Percentiles rank a stretch among this genome's conserved stretches.
Evolutionary conservation across 2,888 invertebrate species (phyloP).

Genomic region (Gymnoscelis rufifasciata): DNA sequence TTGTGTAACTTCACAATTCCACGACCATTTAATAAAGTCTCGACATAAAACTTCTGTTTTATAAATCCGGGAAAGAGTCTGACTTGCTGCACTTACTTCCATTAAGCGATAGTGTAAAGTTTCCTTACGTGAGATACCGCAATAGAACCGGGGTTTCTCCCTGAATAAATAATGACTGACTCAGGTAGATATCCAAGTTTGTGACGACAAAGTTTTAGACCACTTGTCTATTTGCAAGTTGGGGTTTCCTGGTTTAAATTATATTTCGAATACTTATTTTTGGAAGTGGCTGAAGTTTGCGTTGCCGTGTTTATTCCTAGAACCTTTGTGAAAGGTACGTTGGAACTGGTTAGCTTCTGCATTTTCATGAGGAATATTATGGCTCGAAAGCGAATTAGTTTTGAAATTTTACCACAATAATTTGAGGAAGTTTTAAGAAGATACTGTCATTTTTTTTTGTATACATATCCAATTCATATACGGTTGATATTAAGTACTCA

Average conservation of each 20-base stretch:
- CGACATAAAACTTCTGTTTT: slow-evolving; percentile 5
- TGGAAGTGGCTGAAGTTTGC: not conserved
- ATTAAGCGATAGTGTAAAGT: slow-evolving; percentile 52
- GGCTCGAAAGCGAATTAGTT: too few species aligned
- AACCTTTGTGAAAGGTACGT: too few species aligned
- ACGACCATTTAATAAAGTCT: slow-evolving; percentile 5
- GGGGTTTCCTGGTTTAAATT: slow-evolving; percentile 16
- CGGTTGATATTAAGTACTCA: too few species aligned
- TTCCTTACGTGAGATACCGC: slow-evolving; percentile 43
- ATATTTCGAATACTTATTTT: slow-evolving; percentile 15
- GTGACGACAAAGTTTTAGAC: slow-evolving; percentile 30
- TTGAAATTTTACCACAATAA: too few species aligned
- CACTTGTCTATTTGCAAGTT: slow-evolving; percentile 24
- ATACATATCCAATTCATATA: too few species aligned
- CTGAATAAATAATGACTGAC: slow-evolving; percentile 54
- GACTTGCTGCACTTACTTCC: slow-evolving; percentile 25
- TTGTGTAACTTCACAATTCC: slow-evolving; percentile 1
- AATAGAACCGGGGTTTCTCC: slow-evolving; percentile 46
- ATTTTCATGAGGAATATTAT: too few species aligned
- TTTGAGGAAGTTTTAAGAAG: too few species aligned
- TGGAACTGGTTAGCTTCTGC: too few species aligned
- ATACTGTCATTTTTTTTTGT: too few species aligned
- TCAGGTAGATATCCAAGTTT: slow-evolving; percentile 32
- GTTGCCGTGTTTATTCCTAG: too few species aligned
- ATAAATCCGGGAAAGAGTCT: slow-evolving; percentile 20